Conservation (phyloP, 2,888 invertebrate genomes). For the Lacanobia wlatinum region DNA sequence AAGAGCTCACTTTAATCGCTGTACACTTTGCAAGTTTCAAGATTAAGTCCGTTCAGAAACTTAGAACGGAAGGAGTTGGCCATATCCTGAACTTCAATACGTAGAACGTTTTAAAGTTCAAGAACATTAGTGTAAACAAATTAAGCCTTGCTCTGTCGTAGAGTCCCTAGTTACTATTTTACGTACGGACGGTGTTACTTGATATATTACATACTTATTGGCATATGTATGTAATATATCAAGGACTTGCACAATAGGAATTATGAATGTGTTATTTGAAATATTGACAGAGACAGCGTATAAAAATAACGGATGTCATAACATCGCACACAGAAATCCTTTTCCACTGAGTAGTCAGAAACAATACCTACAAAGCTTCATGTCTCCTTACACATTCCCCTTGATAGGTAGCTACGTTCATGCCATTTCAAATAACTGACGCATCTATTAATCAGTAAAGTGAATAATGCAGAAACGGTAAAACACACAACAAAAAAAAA, state of each 20-base stretch:
- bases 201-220: background rate
- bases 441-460: conserved; percentile 4
- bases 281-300: too few species aligned
- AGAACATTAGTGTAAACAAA: background rate
- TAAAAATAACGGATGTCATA: background rate
- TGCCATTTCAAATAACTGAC: background rate
- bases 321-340: background rate
- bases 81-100: background rate
- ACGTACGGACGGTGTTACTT: background rate
- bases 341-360: background rate
- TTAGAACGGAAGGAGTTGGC: background rate
- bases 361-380: too few species aligned
- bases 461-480: background rate
- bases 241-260: too few species aligned
- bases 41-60: background rate
- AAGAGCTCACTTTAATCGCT: background rate
- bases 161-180: background rate
- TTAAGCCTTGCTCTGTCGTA: background rate
- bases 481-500: background rate
- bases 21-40: conserved; percentile 1
- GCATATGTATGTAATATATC: too few species aligned
- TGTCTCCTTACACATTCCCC: too few species aligned
- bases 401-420: background rate
- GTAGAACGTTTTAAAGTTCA: background rate
- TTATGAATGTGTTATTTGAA: background rate